Evolutionary conservation across 2,113 vertebrate species (phyloP).

Genomic region (Cyprinus carpio): DNA sequence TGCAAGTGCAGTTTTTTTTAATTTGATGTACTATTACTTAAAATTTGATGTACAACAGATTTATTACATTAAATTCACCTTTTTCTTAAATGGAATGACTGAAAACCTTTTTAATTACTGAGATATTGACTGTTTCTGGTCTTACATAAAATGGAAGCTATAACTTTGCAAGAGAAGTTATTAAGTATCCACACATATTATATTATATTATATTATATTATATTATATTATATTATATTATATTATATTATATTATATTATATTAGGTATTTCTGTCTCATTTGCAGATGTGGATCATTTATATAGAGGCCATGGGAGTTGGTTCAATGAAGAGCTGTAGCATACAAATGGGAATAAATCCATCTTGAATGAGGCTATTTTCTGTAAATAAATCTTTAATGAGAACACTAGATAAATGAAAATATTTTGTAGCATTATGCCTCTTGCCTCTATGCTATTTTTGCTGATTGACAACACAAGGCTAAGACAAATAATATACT

Average conservation of each 20-base stretch:
- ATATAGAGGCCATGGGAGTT: conserved; percentile 10
- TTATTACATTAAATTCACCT: background rate
- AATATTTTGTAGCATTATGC: conserved; percentile 54
- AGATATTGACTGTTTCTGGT: background rate
- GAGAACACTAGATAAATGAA: conserved; percentile 58
- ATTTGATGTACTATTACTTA: no score
- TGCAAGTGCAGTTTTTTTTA: background rate
- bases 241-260: no score
- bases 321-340: background rate
- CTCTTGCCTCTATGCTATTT: conserved; percentile 39
- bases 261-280: conserved; percentile 2
- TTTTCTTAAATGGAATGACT: background rate
- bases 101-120: background rate
- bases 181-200: conserved; percentile 16
- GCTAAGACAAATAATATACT: background rate
- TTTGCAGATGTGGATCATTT: conserved; percentile 38
- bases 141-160: background rate
- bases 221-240: no score
- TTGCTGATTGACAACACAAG: conserved; percentile 16
- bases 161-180: background rate
- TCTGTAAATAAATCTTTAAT: conserved; percentile 71
- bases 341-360: conserved; percentile 40
- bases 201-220: no score
- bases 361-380: conserved; percentile 57
- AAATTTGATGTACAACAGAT: background rate